Evolutionary conservation across 1,140 invertebrate genomes (phyloP).

Genomic region (Aphaenogaster ashmeadi): DNA sequence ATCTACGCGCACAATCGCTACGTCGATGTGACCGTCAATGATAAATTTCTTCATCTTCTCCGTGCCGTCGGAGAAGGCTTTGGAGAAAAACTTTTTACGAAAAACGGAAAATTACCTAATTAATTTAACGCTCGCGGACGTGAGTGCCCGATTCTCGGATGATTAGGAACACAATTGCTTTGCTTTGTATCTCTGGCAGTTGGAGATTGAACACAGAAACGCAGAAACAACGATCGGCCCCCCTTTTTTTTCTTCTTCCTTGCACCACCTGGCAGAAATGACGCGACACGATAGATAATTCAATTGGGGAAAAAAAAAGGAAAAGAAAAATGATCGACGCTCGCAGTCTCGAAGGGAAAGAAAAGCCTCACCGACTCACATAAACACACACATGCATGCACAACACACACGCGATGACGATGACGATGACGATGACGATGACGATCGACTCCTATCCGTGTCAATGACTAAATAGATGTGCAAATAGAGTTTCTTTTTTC

Average conservation of each 20-base stretch:
- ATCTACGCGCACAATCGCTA: constrained; percentile 45
- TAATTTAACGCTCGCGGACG: constrained; percentile 34
- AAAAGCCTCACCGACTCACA: constrained; percentile 43
- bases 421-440: constrained; percentile 5
- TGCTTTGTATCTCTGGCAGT: constrained; percentile 64
- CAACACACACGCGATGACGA: neutral
- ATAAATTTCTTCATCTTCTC: constrained; percentile 38
- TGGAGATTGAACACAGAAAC: constrained; percentile 66
- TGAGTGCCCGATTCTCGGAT: constrained; percentile 31
- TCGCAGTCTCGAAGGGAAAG: constrained; percentile 67
- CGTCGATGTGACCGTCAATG: neutral
- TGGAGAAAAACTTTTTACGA: constrained; percentile 30
- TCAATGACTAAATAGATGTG: constrained; percentile 42
- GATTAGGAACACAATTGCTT: constrained; percentile 73
- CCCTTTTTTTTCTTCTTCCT: constrained; percentile 35
- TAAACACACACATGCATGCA: neutral
- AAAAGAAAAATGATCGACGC: constrained; percentile 47
- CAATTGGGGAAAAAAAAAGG: neutral
- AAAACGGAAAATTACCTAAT: constrained; percentile 24
- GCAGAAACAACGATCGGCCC: constrained; percentile 66
- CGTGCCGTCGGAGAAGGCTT: constrained; percentile 53
- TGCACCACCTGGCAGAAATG: neutral
- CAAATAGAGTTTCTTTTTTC: neutral
- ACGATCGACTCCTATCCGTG: constrained; percentile 23
- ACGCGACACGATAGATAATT: constrained; percentile 28